Evolutionary conservation across 2,888 invertebrate species (phyloP).

Genomic region (Metalampra italica): DNA sequence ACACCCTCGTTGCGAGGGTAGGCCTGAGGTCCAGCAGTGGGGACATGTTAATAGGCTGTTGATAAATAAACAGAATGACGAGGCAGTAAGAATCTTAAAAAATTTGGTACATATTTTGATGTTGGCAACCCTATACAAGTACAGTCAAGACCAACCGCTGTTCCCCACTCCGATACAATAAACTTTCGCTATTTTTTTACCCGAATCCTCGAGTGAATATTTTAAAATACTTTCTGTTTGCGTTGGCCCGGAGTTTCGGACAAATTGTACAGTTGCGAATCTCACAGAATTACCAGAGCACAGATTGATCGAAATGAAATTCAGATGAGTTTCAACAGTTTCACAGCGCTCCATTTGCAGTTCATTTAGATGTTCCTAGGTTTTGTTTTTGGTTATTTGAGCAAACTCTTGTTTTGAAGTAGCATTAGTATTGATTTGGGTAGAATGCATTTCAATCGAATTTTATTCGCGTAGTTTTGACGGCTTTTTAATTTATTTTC

Average conservation of each 20-base stretch:
- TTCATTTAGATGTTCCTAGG: not conserved
- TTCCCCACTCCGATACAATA: slow-evolving; percentile 53
- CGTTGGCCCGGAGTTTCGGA: slow-evolving; percentile 43
- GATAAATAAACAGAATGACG: too few species aligned
- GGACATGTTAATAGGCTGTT: too few species aligned
- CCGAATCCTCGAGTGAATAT: slow-evolving; percentile 42
- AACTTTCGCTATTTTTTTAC: slow-evolving; percentile 42
- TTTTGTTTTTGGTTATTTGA: not conserved
- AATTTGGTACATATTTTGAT: too few species aligned
- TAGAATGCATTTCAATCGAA: too few species aligned
- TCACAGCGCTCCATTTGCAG: slow-evolving; percentile 17
- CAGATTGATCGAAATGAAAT: slow-evolving; percentile 43
- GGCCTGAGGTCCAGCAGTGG: too few species aligned
- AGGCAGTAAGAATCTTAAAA: too few species aligned
- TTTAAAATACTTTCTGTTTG: slow-evolving; percentile 60
- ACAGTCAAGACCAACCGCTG: slow-evolving; percentile 53
- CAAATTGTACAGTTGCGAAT: slow-evolving; percentile 49
- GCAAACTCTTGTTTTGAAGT: too few species aligned
- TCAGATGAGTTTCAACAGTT: slow-evolving; percentile 43
- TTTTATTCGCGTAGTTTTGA: too few species aligned
- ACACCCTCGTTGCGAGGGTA: too few species aligned
- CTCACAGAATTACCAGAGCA: slow-evolving; percentile 37
- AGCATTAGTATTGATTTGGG: too few species aligned
- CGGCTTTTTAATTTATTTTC: too few species aligned
- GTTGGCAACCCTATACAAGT: slow-evolving; percentile 4